These are phyloP conservation scores for Drosophila tripunctata DNA, from an alignment of 2,888 invertebrate species.

Conservation along the genomic window DNA sequence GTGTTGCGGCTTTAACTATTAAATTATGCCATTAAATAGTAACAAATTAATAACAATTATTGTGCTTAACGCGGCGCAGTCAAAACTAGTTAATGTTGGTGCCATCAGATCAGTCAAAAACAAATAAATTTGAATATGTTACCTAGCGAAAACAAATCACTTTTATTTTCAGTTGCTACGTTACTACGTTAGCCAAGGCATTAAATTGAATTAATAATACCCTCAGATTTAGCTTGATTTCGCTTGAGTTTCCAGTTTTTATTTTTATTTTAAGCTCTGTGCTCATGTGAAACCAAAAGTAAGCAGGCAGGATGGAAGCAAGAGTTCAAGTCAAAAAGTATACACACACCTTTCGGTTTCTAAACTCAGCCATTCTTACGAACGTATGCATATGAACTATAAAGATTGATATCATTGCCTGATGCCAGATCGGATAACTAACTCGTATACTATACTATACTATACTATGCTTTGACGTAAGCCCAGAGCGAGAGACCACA, in stretches of 20 bases:
- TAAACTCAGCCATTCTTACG: slow-evolving; percentile 14
- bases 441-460: slow-evolving; percentile 16
- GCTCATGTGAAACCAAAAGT: slow-evolving; percentile 66
- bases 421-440: slow-evolving; percentile 43
- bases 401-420: slow-evolving; percentile 71
- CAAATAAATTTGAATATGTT: slow-evolving; percentile 1
- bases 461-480: slow-evolving; percentile 54
- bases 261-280: slow-evolving; percentile 51
- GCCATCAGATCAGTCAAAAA: slow-evolving; percentile 44
- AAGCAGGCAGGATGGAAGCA: slow-evolving; percentile 18
- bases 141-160: slow-evolving; percentile 64
- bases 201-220: slow-evolving; percentile 51
- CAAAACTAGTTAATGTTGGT: neutral
- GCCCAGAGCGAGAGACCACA: slow-evolving; percentile 27
- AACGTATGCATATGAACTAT: slow-evolving; percentile 51
- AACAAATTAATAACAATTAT: slow-evolving; percentile 73
- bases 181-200: slow-evolving; percentile 16
- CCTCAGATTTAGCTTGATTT: slow-evolving; percentile 16
- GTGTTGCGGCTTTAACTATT: slow-evolving; percentile 31
- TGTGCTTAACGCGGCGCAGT: slow-evolving; percentile 37
- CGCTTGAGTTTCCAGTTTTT: slow-evolving; percentile 32
- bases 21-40: slow-evolving; percentile 62
- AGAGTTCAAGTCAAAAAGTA: slow-evolving; percentile 9
- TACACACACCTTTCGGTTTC: slow-evolving; percentile 69
- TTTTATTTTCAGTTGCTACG: slow-evolving; percentile 63